phyloP scores from a whole-genome alignment of 1,140 invertebrate species.

The Metaphire vulgaris region DNA sequence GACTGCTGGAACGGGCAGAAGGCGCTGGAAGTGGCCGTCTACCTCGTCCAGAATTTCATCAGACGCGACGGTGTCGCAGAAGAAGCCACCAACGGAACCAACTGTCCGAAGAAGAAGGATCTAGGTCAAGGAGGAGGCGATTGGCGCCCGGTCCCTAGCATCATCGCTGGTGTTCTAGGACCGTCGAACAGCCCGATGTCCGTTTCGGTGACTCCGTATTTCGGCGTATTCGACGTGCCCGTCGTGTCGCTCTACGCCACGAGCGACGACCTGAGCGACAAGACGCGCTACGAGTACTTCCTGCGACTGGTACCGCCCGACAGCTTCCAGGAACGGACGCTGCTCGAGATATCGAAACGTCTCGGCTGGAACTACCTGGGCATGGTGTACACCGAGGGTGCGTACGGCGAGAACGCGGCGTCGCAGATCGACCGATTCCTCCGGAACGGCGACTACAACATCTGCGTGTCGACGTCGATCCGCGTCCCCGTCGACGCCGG shows the following conservation, averaged over 20 bases:
- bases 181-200: constrained; percentile 56
- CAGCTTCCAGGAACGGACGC: constrained; percentile 60
- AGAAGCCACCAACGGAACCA: background rate
- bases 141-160: background rate
- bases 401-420: background rate
- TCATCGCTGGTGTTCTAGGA: background rate
- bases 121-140: too few species aligned
- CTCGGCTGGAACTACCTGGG: constrained; percentile 66
- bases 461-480: background rate
- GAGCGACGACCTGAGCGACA: constrained; percentile 37
- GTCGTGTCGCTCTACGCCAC: constrained; percentile 41
- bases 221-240: constrained; percentile 61
- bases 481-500: background rate
- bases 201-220: constrained; percentile 59
- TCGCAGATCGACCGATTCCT: background rate
- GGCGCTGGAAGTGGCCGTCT: constrained; percentile 56
- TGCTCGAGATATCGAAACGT: constrained; percentile 60
- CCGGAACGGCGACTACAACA: background rate
- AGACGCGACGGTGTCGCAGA: background rate
- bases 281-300: constrained; percentile 42
- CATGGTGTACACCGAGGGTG: constrained; percentile 58
- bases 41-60: background rate
- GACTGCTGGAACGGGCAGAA: constrained; percentile 69
- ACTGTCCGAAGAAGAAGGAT: too few species aligned
- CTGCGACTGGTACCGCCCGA: constrained; percentile 46